A percentile compares a stretch with the other conserved stretches of the same genome.
Evolutionary conservation across 2,888 invertebrate genomes (phyloP).

Genomic region (Phortica okadai): DNA sequence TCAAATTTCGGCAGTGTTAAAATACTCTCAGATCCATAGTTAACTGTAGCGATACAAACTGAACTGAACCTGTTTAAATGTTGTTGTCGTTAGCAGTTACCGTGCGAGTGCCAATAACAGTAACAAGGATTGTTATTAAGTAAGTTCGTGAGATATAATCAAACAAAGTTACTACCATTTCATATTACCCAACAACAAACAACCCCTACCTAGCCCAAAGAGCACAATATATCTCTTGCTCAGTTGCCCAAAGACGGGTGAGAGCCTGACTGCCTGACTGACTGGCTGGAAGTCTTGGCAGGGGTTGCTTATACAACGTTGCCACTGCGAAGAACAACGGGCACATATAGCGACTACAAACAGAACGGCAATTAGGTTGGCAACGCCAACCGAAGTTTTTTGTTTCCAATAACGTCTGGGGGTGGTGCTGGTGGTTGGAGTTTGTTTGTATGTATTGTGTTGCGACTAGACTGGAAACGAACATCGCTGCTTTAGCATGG

Average conservation of each 20-base stretch:
- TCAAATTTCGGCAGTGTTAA: too few relatives aligned
- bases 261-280: background rate
- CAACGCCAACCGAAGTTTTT: background rate
- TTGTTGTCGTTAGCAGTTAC: too few relatives aligned
- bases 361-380: background rate
- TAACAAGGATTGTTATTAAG: too few relatives aligned
- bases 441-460: constrained; percentile 15
- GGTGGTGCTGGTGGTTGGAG: background rate
- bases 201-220: too few relatives aligned
- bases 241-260: background rate
- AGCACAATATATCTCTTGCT: too few relatives aligned
- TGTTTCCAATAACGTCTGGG: background rate
- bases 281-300: background rate
- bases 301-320: background rate
- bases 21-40: too few relatives aligned
- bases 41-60: too few relatives aligned
- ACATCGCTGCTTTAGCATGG: constrained; percentile 2
- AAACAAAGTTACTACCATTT: too few relatives aligned
- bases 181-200: too few relatives aligned
- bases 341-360: background rate
- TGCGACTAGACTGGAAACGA: constrained; percentile 3
- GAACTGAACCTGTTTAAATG: too few relatives aligned
- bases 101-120: too few relatives aligned
- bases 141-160: too few relatives aligned
- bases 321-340: background rate